Percentiles rank a stretch among this genome's conserved stretches.
These are phyloP conservation scores for Beroe forskalii DNA, from an alignment of 37 sponge, comb jelly and placozoan genomes.

Conservation along the genomic window DNA sequence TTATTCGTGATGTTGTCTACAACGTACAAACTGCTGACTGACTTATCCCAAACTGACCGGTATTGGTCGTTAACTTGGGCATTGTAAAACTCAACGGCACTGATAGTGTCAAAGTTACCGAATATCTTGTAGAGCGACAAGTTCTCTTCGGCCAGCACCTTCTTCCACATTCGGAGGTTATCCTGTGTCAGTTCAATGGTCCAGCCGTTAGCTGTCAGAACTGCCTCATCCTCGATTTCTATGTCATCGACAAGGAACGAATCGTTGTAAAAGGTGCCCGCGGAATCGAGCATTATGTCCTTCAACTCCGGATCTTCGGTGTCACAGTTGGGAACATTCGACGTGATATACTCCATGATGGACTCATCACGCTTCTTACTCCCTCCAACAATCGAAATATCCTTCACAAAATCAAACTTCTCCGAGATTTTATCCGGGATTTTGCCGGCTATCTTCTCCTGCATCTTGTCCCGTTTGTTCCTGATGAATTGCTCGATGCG, in stretches of 20 bases:
- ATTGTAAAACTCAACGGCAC: conserved; percentile 61
- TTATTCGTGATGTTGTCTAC: conserved; percentile 61
- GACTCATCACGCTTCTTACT: not conserved
- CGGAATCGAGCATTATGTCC: not conserved
- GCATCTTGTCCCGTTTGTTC: conserved; percentile 4
- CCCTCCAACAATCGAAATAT: conserved; percentile 18
- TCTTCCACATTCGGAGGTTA: conserved; percentile 25
- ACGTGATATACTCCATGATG: conserved; percentile 26
- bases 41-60: conserved; percentile 13
- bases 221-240: not conserved
- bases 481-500: conserved; percentile 36
- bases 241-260: conserved; percentile 35
- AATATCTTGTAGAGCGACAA: conserved; percentile 44
- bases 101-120: conserved; percentile 21
- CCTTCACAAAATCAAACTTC: conserved; percentile 48
- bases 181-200: conserved; percentile 11
- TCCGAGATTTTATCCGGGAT: conserved; percentile 7
- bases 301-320: conserved; percentile 8
- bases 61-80: conserved; percentile 61
- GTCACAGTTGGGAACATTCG: conserved; percentile 35
- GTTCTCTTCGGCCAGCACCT: conserved; percentile 17
- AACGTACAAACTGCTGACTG: conserved; percentile 61
- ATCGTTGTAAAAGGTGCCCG: conserved; percentile 60
- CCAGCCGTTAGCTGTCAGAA: conserved; percentile 6
- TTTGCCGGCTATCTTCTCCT: not conserved